Evolutionary conservation across 2,888 invertebrate species (phyloP).

Genomic region (Acleris sparsana): DNA sequence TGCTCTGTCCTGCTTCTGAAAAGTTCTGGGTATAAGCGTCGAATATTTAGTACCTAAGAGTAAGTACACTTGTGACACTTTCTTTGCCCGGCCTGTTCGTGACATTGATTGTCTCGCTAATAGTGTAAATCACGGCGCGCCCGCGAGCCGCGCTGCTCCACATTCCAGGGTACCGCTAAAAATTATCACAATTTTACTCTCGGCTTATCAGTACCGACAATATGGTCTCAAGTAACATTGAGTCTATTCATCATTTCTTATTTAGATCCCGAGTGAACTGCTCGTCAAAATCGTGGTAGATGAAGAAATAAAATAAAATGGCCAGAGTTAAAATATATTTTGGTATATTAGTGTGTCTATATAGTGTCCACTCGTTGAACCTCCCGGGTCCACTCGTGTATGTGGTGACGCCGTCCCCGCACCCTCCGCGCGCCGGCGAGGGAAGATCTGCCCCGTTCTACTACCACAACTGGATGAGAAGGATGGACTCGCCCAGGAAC

Average conservation of each 20-base stretch:
- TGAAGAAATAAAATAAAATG: conserved; percentile 54
- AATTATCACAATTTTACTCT: conserved; percentile 76
- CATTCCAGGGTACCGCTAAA: conserved; percentile 75
- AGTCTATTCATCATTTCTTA: conserved; percentile 59
- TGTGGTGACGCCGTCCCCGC: conserved; percentile 72
- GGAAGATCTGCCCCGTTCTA: conserved; percentile 71
- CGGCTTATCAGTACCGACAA: conserved; percentile 45
- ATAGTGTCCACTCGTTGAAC: conserved; percentile 51
- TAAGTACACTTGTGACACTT: conserved; percentile 76
- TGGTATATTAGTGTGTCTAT: conserved; percentile 54
- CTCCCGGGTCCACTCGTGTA: conserved; percentile 71
- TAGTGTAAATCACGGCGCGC: conserved; percentile 71
- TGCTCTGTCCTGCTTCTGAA: no score
- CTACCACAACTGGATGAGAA: conserved; percentile 74
- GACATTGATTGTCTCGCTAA: conserved; percentile 71
- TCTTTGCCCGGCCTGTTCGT: conserved; percentile 56
- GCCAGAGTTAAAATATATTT: conserved; percentile 48
- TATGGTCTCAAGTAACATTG: conserved; percentile 39
- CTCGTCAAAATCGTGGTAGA: conserved; percentile 46
- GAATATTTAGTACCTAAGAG: conserved; percentile 48
- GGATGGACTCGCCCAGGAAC: conserved; percentile 64
- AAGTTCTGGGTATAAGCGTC: background rate
- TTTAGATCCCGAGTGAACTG: conserved; percentile 58
- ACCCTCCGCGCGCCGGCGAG: conserved; percentile 51
- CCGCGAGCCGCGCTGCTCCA: conserved; percentile 68